These are phyloP conservation scores for Orchesella cincta DNA, from an alignment of 1,140 invertebrate genomes.

Conservation along the genomic window DNA sequence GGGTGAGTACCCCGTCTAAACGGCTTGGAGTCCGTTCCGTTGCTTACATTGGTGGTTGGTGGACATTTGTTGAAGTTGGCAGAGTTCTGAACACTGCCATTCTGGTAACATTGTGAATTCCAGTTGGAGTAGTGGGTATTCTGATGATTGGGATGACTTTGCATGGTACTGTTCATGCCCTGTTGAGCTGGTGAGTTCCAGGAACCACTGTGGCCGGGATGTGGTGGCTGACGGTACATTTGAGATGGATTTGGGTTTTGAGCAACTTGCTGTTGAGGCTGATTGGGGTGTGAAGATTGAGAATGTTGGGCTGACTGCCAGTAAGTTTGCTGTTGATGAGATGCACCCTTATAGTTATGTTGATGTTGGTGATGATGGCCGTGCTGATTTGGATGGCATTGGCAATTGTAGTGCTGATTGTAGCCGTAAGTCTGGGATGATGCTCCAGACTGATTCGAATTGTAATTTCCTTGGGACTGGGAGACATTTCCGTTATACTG, in stretches of 20 bases:
- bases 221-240: background rate
- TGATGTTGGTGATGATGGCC: background rate
- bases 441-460: background rate
- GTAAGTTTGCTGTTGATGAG: constrained; percentile 36
- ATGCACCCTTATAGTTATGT: constrained; percentile 7
- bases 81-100: background rate
- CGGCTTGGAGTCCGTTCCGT: background rate
- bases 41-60: background rate
- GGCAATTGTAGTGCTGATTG: constrained; percentile 19
- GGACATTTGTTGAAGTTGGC: background rate
- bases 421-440: constrained; percentile 31
- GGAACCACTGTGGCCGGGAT: background rate
- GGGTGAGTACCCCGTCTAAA: background rate
- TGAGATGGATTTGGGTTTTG: constrained; percentile 3
- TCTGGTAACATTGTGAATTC: background rate
- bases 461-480: background rate
- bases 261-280: background rate
- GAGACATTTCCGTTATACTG: background rate
- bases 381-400: background rate
- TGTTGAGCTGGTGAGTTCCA: background rate
- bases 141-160: background rate
- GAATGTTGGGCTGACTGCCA: constrained; percentile 28
- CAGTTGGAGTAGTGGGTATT: constrained; percentile 3
- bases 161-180: background rate
- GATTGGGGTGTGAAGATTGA: background rate